These are phyloP conservation scores for Actinernus sp. DNA, from an alignment of 92 coral and sea anemone species.

Conservation along the genomic window DNA sequence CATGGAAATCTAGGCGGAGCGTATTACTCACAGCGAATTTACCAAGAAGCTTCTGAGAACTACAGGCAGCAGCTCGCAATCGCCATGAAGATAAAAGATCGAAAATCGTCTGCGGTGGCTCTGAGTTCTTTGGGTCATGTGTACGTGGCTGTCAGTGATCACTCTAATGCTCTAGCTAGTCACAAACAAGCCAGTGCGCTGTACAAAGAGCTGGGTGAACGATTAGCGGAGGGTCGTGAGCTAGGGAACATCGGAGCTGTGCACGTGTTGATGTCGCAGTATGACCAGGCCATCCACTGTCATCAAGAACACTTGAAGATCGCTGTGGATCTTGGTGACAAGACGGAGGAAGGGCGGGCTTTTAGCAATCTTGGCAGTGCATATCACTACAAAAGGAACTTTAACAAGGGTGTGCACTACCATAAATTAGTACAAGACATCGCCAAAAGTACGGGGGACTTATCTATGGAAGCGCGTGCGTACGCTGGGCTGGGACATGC, in stretches of 20 bases:
- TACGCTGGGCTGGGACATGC: conserved; percentile 98
- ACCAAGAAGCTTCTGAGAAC: conserved; percentile 87
- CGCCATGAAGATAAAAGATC: conserved; percentile 90
- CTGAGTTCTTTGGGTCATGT: conserved; percentile 93
- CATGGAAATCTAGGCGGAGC: conserved; percentile 96
- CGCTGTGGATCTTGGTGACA: conserved; percentile 78
- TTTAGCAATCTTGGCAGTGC: conserved; percentile 96
- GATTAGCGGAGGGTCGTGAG: conserved; percentile 89
- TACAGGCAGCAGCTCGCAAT: conserved; percentile 86
- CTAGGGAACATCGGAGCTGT: conserved; percentile 97
- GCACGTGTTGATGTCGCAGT: conserved; percentile 82
- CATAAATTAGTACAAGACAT: conserved; percentile 79
- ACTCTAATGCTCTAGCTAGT: conserved; percentile 87
- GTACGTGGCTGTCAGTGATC: conserved; percentile 83
- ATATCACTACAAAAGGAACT: conserved; percentile 88
- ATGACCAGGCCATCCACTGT: conserved; percentile 80
- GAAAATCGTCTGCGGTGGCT: conserved; percentile 85
- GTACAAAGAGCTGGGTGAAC: conserved; percentile 85
- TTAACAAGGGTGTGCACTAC: conserved; percentile 77
- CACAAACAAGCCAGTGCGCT: conserved; percentile 86
- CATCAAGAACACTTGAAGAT: conserved; percentile 90
- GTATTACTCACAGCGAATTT: conserved; percentile 81
- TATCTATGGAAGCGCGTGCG: conserved; percentile 91
- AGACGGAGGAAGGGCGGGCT: conserved; percentile 87
- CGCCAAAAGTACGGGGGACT: conserved; percentile 82